A percentile compares a stretch with the other conserved stretches of the same genome.
Evolutionary conservation across 1,140 invertebrate species (phyloP).

Genomic region (Chelonus insularis): DNA sequence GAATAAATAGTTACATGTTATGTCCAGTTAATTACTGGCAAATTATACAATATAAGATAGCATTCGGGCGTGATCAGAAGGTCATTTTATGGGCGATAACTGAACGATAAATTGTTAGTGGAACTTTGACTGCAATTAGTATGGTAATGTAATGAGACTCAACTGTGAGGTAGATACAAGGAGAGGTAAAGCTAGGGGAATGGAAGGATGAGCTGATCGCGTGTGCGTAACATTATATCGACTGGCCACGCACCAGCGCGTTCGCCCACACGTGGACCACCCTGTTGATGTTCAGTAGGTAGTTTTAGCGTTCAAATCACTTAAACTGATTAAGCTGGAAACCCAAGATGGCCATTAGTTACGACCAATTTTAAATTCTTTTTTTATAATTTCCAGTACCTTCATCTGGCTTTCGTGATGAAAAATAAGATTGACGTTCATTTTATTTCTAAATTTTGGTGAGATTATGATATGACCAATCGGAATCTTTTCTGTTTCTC

Average conservation of each 20-base stretch:
- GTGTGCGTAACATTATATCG: conserved; percentile 24
- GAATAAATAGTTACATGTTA: too few relatives aligned
- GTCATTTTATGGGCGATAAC: conserved; percentile 29
- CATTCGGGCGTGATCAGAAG: conserved; percentile 3
- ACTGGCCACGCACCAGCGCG: conserved; percentile 31
- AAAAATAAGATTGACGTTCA: too few relatives aligned
- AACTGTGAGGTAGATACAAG: neutral
- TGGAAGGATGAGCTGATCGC: conserved; percentile 3
- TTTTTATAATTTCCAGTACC: neutral
- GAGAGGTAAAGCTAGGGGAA: neutral
- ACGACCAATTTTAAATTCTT: neutral
- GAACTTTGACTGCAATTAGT: conserved; percentile 37
- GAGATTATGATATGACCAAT: too few relatives aligned
- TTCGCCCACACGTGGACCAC: conserved; percentile 35
- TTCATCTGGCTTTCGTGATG: neutral
- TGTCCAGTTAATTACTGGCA: conserved; percentile 28
- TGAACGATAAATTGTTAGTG: conserved; percentile 27
- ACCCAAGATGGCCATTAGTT: conserved; percentile 20
- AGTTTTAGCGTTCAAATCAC: conserved; percentile 37
- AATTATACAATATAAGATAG: conserved; percentile 33
- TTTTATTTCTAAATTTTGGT: too few relatives aligned
- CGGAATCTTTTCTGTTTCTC: too few relatives aligned
- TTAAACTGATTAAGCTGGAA: conserved; percentile 47
- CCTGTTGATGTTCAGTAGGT: conserved; percentile 21
- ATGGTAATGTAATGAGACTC: conserved; percentile 34